Evolutionary conservation across 2,797 vertebrate genomes (phyloP), one percentile per base, ranked within the genome.

Genomic region (Chanos chanos): DNA sequence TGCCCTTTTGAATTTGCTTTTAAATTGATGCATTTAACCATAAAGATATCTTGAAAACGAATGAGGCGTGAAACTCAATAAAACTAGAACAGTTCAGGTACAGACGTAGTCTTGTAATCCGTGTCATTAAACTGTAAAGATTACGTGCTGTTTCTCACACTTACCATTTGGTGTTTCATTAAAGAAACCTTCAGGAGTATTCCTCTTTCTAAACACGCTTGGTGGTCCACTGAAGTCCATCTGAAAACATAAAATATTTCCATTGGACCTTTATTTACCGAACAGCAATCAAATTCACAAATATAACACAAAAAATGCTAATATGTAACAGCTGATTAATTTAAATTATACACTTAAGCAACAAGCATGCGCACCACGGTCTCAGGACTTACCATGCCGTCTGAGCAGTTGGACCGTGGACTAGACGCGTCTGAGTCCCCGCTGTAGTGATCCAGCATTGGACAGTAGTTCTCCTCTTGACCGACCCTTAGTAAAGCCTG

Each of bases 371-470:
- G n/a, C n/a, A n/a, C 24, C 7, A 5, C n/a, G n/a, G n/a, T n/a
- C n/a, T n/a, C n/a, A 8, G 25, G 49, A 80, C 94, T 94, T 82
- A 97, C 96, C 95, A 96, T 96, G 88, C 95, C 94, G 3, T 98
- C 96, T 0, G 96, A 99, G 84, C 94, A 99, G 85, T 91, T 97
- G 86, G 96, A 99, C 2, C 93, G 89, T 4, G 95, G 96, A 73
- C 96, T 98, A 85, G 96, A 99, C n/a, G 91, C 93, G 1, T 96
- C 94, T 0, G 95, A 98, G 68, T 99, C 96, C 30, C 92, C 94
- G 16, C 92, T 94, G 87, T 97, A 97, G 77, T 92, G 94, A 73
- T 98, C 95, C 80, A 94, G 77, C 1, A 87, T 86, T 0, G 93
- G 90, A 73, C 93, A 96, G 71, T 92, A 95, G 77, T 81, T 66